Percentiles rank a stretch among this genome's conserved stretches.
Conservation (phyloP, 37 sponge, comb jelly and placozoan species). For the Tethya wilhelma region DNA sequence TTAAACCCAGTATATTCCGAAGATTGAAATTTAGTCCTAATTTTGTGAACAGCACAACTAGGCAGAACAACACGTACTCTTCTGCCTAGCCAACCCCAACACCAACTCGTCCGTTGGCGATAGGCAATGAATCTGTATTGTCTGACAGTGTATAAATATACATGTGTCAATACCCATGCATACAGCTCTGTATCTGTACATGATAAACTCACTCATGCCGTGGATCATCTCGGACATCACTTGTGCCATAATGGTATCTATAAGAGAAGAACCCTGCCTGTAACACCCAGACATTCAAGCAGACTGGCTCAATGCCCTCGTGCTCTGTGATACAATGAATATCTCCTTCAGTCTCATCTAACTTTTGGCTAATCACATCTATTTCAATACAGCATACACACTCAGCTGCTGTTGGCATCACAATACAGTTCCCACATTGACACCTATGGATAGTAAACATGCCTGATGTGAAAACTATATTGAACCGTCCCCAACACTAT, state of each 20-base stretch:
- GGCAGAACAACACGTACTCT: neutral
- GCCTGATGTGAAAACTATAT: neutral
- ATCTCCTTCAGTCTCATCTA: neutral
- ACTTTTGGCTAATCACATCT: neutral
- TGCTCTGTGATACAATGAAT: neutral
- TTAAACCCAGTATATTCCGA: conserved; percentile 32
- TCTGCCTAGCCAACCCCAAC: too few species aligned
- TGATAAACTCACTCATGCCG: neutral
- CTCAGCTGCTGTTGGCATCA: neutral
- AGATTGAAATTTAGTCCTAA: conserved; percentile 22
- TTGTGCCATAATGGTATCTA: neutral
- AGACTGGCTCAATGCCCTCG: neutral
- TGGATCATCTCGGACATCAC: neutral
- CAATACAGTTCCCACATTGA: neutral
- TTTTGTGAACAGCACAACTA: conserved; percentile 29
- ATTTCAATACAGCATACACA: neutral
- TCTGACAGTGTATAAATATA: neutral
- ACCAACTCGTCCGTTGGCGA: conserved; percentile 48
- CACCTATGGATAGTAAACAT: neutral
- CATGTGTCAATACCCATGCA: neutral
- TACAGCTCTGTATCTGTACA: neutral
- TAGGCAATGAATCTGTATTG: conserved; percentile 27
- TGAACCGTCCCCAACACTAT: neutral
- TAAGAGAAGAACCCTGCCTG: neutral
- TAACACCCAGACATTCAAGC: neutral